These are phyloP conservation scores for Xiphophorus couchianus DNA, from an alignment of 2,113 vertebrate species.

Conservation along the genomic window DNA sequence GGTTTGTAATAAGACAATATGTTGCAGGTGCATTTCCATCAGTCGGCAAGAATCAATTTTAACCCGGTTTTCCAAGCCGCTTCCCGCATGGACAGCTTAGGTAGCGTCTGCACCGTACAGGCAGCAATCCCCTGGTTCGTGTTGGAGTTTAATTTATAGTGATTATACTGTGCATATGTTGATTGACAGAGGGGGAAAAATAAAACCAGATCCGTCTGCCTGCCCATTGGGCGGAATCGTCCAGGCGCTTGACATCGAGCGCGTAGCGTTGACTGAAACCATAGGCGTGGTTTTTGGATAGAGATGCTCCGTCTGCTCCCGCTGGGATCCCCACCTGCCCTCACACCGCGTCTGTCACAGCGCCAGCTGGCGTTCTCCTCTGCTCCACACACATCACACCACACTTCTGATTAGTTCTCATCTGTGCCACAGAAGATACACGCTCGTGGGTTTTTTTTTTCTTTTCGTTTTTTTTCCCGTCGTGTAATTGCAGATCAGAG, in stretches of 20 bases:
- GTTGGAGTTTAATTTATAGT: conserved; percentile 36
- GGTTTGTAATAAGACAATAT: background rate
- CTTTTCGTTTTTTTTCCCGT: background rate
- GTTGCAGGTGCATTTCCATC: conserved; percentile 1
- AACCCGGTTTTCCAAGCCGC: conserved; percentile 30
- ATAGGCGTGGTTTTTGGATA: conserved; percentile 75
- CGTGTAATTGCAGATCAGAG: conserved; percentile 18
- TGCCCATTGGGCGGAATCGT: conserved; percentile 41
- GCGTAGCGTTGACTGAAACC: conserved; percentile 38
- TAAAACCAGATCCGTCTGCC: conserved; percentile 8
- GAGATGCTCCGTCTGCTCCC: conserved; percentile 73
- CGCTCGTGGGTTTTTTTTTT: background rate
- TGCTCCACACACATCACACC: background rate
- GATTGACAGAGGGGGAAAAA: conserved; percentile 42
- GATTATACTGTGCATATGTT: conserved; percentile 14
- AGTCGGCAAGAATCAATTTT: background rate
- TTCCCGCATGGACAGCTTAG: conserved; percentile 40
- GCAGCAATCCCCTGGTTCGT: conserved; percentile 51
- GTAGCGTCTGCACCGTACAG: conserved; percentile 59
- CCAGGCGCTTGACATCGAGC: conserved; percentile 1
- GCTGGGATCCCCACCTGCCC: conserved; percentile 76
- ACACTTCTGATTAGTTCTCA: conserved; percentile 22
- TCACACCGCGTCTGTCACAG: conserved; percentile 46
- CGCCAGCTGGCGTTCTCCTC: conserved; percentile 46
- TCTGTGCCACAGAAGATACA: background rate